Base-by-base conservation (phyloP, 92 coral and sea anemone genomes). In the Actinostola sp. region DNA sequence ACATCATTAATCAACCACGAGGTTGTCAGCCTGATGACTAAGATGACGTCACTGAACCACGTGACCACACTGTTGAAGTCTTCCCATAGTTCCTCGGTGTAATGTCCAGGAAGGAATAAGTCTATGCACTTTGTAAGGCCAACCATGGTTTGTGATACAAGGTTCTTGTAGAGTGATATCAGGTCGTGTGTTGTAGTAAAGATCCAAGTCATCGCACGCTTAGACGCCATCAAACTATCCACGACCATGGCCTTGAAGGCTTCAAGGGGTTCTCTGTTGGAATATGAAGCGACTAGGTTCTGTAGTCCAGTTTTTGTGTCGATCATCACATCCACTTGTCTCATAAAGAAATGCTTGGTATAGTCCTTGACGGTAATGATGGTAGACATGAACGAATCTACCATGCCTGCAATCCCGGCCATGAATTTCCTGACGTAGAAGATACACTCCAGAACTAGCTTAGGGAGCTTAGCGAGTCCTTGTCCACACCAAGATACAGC, bases 31-130 rank as follows among this genome's bases (percentile, higher is more conserved):
- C 31, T 28, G 4, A 25, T 53, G 1, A 25, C 60, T 20, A 24
- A 2, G 60, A 53, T 25, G 60, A 53, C 60, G 60, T 53, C 60
- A 53, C 10, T 15, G 5, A 53, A 9, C 60, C 60, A 53, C 32
- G 60, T 53, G 60, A 24, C 20, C 25, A 53, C 25, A 11, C 15
- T 24, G 15, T 53, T 53, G 8, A 53, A 25, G 29, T 20, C 4
- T 21, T 53, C 30, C 7, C 9, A 6, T 20, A 53, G 3, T 53
- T 53, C 60, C 30, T 53, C 15, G 29, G 31, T 53, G 60, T 53
- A 24, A 10, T 14, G 9, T 25, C 25, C 60, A 2, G 60, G 60
- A 31, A 53, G 20, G 60, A 20, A 24, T 14, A 24, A 53, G 28
- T 20, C 32, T 11, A 24, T 2, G 60, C 25, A 20, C 25, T 11